A percentile compares a stretch with the other conserved stretches of the same genome.
Conservation (phyloP, 2,888 invertebrate genomes). For the Eristalinus sepulchralis region DNA sequence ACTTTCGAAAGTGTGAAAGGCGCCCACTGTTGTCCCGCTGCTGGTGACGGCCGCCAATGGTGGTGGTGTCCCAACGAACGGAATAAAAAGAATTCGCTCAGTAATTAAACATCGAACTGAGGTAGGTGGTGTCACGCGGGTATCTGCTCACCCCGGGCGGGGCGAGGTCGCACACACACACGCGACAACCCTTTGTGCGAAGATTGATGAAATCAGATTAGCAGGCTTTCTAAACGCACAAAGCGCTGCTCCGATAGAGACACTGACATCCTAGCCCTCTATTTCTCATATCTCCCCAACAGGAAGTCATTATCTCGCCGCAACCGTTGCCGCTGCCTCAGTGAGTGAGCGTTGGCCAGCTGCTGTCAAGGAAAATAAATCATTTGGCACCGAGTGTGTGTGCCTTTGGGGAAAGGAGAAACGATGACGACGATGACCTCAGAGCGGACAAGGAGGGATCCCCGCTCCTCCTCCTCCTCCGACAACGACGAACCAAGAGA, state of each 20-base stretch:
- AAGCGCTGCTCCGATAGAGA: conserved; percentile 7
- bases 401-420: conserved; percentile 59
- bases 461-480: too few relatives aligned
- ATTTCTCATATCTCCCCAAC: conserved; percentile 57
- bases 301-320: conserved; percentile 46
- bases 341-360: background rate
- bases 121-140: background rate
- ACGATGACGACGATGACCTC: conserved; percentile 54
- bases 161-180: too few relatives aligned
- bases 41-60: background rate
- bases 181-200: conserved; percentile 16
- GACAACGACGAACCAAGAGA: conserved; percentile 16
- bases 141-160: background rate
- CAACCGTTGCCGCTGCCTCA: background rate
- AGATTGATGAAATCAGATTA: conserved; percentile 55
- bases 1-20: conserved; percentile 68
- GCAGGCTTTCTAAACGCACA: conserved; percentile 44
- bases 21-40: background rate
- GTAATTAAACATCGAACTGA: background rate
- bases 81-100: background rate
- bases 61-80: background rate
- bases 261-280: conserved; percentile 3
- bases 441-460: conserved; percentile 54
- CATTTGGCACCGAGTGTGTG: conserved; percentile 41
- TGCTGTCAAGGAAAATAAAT: conserved; percentile 50